Conservation (phyloP, 2,888 invertebrate genomes). For the Sialis fuliginosa region DNA sequence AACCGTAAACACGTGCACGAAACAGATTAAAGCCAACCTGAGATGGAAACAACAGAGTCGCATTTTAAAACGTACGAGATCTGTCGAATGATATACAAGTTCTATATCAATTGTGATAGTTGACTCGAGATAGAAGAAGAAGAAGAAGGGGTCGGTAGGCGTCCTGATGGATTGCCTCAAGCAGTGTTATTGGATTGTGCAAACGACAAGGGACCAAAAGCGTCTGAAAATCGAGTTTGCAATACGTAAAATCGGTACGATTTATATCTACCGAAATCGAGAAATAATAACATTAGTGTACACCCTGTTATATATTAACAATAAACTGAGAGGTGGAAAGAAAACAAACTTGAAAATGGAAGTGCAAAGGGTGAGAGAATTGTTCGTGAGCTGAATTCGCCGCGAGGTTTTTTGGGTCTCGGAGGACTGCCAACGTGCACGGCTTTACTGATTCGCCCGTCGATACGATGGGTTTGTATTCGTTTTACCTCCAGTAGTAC, state of each 20-base stretch:
- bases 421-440: conserved; percentile 22
- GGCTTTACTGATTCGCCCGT: conserved; percentile 22
- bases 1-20: too few species aligned
- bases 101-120: too few species aligned
- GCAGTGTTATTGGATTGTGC: conserved; percentile 22
- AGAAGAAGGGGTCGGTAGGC: too few species aligned
- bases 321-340: conserved; percentile 10
- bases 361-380: conserved; percentile 22
- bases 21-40: too few species aligned
- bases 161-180: conserved; percentile 15
- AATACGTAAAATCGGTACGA: too few species aligned
- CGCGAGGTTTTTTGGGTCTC: conserved; percentile 15
- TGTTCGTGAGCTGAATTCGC: conserved; percentile 19
- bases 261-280: neutral
- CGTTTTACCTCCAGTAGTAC: conserved; percentile 13
- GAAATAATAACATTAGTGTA: conserved; percentile 24
- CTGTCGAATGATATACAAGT: too few species aligned
- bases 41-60: too few species aligned
- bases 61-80: too few species aligned
- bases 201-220: conserved; percentile 16
- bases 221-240: conserved; percentile 18
- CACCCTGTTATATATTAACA: conserved; percentile 9
- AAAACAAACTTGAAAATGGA: conserved; percentile 21
- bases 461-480: conserved; percentile 20
- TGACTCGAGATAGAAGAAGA: too few species aligned